These are phyloP conservation scores for Ancistrus triradiatus DNA, from an alignment of 2,113 vertebrate genomes.

Conservation along the genomic window DNA sequence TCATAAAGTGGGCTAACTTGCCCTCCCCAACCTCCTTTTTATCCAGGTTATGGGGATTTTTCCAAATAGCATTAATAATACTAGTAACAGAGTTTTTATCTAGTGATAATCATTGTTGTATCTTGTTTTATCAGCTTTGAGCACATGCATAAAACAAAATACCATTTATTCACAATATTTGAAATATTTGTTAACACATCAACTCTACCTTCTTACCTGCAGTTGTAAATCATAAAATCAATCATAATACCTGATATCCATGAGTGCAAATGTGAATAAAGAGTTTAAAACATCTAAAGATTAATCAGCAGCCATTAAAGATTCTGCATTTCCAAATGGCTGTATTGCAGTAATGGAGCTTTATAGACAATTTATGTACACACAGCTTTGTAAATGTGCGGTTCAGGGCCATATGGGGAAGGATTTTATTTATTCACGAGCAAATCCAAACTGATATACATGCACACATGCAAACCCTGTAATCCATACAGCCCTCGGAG, in stretches of 20 bases:
- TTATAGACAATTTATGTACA: too few species aligned
- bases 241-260: constrained; percentile 18
- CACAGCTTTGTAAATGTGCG: neutral
- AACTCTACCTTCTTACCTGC: constrained; percentile 7
- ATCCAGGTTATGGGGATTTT: too few species aligned
- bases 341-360: neutral
- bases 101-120: too few species aligned
- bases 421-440: too few species aligned
- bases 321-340: neutral
- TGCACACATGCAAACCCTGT: constrained; percentile 68
- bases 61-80: too few species aligned
- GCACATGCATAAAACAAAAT: too few species aligned
- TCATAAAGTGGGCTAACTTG: too few species aligned
- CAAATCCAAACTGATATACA: constrained; percentile 47
- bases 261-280: neutral
- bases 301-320: neutral
- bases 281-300: neutral
- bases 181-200: too few species aligned
- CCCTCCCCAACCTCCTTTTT: too few species aligned
- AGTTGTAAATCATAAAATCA: constrained; percentile 13
- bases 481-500: constrained; percentile 52
- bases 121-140: too few species aligned
- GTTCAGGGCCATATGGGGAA: constrained; percentile 36
- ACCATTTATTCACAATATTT: too few species aligned
- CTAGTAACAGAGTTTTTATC: too few species aligned